Conservation (phyloP, 2,888 invertebrate species). For the Drosophila bunnanda region DNA sequence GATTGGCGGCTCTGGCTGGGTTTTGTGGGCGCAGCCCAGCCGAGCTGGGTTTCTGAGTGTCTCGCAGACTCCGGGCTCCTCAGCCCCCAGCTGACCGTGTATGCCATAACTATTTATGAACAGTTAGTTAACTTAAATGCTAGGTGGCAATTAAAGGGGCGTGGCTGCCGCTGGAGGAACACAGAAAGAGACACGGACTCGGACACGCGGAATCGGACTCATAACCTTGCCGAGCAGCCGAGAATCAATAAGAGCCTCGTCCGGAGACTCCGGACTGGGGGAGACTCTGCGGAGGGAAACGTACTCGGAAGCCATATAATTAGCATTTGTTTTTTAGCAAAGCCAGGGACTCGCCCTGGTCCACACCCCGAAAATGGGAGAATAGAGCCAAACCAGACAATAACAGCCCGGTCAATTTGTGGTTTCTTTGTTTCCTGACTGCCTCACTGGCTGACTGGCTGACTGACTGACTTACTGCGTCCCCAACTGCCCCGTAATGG, state of each 20-base stretch:
- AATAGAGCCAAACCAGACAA: conserved; percentile 30
- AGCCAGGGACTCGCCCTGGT: conserved; percentile 71
- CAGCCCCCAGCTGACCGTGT: conserved; percentile 60
- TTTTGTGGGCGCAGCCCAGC: conserved; percentile 77
- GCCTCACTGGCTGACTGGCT: conserved; percentile 44
- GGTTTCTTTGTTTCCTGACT: conserved; percentile 59
- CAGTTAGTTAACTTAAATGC: conserved; percentile 80
- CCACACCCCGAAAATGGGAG: conserved; percentile 70
- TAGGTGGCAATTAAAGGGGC: conserved; percentile 81
- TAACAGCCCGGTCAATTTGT: conserved; percentile 50
- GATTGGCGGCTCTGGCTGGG: conserved; percentile 48
- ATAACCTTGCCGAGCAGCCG: conserved; percentile 67
- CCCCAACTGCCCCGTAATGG: conserved; percentile 43
- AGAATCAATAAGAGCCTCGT: conserved; percentile 63
- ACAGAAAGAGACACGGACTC: conserved; percentile 20
- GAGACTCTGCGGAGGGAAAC: conserved; percentile 12
- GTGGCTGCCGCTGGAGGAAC: conserved; percentile 53
- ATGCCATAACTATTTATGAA: conserved; percentile 82
- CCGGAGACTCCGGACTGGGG: neutral
- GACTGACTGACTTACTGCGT: conserved; percentile 45
- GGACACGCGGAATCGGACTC: conserved; percentile 44
- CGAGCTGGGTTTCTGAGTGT: conserved; percentile 24
- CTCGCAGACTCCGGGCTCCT: conserved; percentile 15
- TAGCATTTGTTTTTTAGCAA: conserved; percentile 69
- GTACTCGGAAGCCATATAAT: conserved; percentile 70